Evolutionary conservation across 2,797 vertebrate species (phyloP).

Genomic region (Lateolabrax maculatus): DNA sequence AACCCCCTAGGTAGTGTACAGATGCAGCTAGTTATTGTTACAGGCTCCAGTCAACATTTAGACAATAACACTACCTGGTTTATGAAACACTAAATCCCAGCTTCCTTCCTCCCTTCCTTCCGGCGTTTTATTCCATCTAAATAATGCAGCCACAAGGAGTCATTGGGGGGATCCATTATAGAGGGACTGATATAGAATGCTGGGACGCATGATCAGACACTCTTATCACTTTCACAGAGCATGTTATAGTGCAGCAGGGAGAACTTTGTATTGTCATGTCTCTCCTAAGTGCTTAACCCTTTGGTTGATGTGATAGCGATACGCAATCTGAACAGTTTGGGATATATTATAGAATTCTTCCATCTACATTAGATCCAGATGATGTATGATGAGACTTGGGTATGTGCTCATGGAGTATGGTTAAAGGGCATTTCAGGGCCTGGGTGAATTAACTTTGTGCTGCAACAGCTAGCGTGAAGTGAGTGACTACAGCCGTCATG

Average conservation of each 20-base stretch:
- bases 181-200: slow-evolving; percentile 79
- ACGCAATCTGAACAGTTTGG: slow-evolving; percentile 56
- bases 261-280: slow-evolving; percentile 80
- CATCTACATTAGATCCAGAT: slow-evolving; percentile 70
- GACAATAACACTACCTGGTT: slow-evolving; percentile 60
- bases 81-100: slow-evolving; percentile 68
- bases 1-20: slow-evolving; percentile 47
- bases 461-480: slow-evolving; percentile 57
- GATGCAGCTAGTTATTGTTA: slow-evolving; percentile 56
- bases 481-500: slow-evolving; percentile 59
- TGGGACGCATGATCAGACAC: slow-evolving; percentile 79
- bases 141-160: slow-evolving; percentile 82
- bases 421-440: slow-evolving; percentile 75
- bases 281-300: slow-evolving; percentile 82
- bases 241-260: slow-evolving; percentile 78
- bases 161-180: slow-evolving; percentile 81
- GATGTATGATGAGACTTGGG: slow-evolving; percentile 60
- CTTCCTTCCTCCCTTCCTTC: slow-evolving; percentile 76
- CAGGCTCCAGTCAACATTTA: slow-evolving; percentile 72
- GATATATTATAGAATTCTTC: slow-evolving; percentile 60
- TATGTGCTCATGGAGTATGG: slow-evolving; percentile 63
- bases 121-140: slow-evolving; percentile 83
- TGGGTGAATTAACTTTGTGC: slow-evolving; percentile 67
- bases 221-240: slow-evolving; percentile 79
- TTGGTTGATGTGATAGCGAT: slow-evolving; percentile 70